These are phyloP conservation scores for Eupeodes luniger DNA, from an alignment of 2,888 invertebrate genomes.

Conservation along the genomic window DNA sequence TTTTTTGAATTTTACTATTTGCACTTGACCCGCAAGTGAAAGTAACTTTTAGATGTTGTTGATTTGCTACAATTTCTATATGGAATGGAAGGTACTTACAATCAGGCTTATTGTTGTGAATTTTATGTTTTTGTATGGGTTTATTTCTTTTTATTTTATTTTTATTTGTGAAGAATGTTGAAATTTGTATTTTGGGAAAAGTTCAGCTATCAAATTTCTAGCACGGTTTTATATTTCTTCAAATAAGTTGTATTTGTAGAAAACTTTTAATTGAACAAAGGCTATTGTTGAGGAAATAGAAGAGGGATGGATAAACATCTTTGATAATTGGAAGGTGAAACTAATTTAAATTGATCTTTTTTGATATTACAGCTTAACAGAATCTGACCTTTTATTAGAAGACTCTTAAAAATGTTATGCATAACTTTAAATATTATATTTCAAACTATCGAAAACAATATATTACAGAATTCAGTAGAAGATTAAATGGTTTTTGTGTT, in stretches of 20 bases:
- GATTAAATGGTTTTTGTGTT: too few species aligned
- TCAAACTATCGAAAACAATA: too few species aligned
- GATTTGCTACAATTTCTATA: slow-evolving; percentile 55
- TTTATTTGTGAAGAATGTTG: slow-evolving; percentile 18
- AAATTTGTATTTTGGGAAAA: slow-evolving; percentile 22
- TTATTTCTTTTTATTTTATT: slow-evolving; percentile 13
- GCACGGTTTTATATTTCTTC: not conserved
- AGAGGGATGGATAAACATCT: too few species aligned
- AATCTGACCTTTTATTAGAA: too few species aligned
- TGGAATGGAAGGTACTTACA: slow-evolving; percentile 20
- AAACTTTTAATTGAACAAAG: too few species aligned
- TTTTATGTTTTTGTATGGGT: not conserved
- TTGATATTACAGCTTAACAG: too few species aligned
- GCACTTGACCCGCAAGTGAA: slow-evolving; percentile 76
- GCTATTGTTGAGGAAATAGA: too few species aligned
- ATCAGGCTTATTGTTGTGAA: slow-evolving; percentile 12
- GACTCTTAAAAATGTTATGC: too few species aligned
- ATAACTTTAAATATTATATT: too few species aligned
- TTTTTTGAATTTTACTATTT: slow-evolving; percentile 53
- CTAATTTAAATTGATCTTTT: too few species aligned
- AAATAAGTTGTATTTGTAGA: not conserved
- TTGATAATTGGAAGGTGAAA: too few species aligned
- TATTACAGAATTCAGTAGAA: too few species aligned
- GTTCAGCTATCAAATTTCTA: slow-evolving; percentile 47
- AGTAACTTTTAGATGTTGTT: slow-evolving; percentile 32